Base-by-base conservation (phyloP, 2,888 invertebrate species). In the Thera britannica region DNA sequence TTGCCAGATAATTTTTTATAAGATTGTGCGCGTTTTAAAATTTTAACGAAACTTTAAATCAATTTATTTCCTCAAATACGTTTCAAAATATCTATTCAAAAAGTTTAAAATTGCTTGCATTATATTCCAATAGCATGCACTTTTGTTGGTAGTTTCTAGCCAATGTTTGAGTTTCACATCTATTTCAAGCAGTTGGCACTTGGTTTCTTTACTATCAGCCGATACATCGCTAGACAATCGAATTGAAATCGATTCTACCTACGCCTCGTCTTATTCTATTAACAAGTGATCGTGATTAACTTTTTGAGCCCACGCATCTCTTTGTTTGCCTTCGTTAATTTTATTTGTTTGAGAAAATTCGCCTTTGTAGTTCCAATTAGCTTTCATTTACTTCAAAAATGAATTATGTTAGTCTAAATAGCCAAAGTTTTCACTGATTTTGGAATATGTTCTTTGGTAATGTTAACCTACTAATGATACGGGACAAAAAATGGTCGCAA, bases 161-260 rank as follows among this genome's bases (percentile, higher is more conserved):
- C 9, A 9, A 9, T 46, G 7, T 7, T 3, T 49, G 41, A 61
- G 57, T 66, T 68, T 68, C 68, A 36, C 12, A 34, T 68, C 68
- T 63, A 60, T 36, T 36, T 3, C 44, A n/a, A 34, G 3, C 3
- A 59, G 11, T 38, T 7, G 51, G 51, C 12, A 54, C 12, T 59
- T 12, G 34, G 1, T 44, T 11, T 38, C 44, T 58, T 60, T 62
- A 38, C 49, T 58, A 68, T 61, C 55, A 51, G 48, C 65, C 65
- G 69, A 75, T 70, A 71, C 69, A 71, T 73, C 69, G 70, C 66
- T 68, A 72, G 71, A 73, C 73, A 84, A 77, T 84, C 79, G 80
- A 84, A 84, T 85, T 78, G 81, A 83, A 83, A 82, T 79, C 81
- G 84, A 82, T 84, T 80, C 85, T 78, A 77, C 90, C 90, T 84